Evolutionary conservation across 1,140 invertebrate genomes (phyloP), one percentile per base, ranked within the genome.

Genomic region (Melanaphis sacchari): DNA sequence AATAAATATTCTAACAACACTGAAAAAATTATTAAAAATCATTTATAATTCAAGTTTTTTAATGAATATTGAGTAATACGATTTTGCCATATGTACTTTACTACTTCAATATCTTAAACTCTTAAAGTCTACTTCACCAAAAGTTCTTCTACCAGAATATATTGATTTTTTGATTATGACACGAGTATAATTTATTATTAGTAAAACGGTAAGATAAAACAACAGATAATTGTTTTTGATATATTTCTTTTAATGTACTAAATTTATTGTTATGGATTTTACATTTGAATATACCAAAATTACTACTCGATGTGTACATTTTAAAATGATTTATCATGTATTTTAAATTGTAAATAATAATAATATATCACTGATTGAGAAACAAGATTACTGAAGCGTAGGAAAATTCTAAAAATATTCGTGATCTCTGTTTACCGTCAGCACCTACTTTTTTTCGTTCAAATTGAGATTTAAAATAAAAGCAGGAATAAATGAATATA

Each of bases 401-500:
- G 11, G 31, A 66, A 66, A 66, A 66, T 66, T 31, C 31, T n/a
- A n/a, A n/a, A 66, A 66, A 66, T 66, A 66, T 31, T 66, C 54
- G 54, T 59, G 26, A n/a, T n/a, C 31, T 31, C 31, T 31, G 26
- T 59, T 59, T 59, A 0, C 8, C 15, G 59, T 66, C 59, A 18
- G 59, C n/a, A 76, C 59, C 59, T n/a, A 76, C 24, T n/a, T 52
- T 52, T 76, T 76, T 76, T 76, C 59, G 18, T 76, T 76, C 59
- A 76, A n/a, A 76, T 76, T 76, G n/a, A 76, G 36, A 84, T 84
- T 40, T 24, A 84, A 82, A 38, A 82, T 82, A 82, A 82, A 41
- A 84, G 24, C 82, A 26, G 82, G 38, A 84, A 82, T 82, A 82
- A 40, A 84, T 84, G 21, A 84, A 84, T 40, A 40, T 15, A 84